Evolutionary conservation across 1,140 invertebrate species (phyloP), one percentile per base, ranked within the genome.

Genomic region (Apis laboriosa): DNA sequence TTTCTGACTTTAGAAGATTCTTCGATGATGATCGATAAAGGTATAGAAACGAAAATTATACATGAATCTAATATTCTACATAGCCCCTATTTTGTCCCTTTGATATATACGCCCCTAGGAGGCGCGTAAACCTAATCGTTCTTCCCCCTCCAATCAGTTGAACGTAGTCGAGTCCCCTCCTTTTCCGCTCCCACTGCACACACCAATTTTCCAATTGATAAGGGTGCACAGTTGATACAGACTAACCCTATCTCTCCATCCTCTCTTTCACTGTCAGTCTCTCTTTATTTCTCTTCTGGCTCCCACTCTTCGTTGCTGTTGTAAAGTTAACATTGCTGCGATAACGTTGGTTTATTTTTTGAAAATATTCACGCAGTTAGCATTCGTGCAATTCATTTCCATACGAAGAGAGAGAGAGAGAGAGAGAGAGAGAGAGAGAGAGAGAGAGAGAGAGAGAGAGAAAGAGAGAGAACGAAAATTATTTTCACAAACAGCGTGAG

Each of bases 161-260:
- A 71, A 75, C 68, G 72, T 77, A 76, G 77, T 19, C 70, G 68
- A 71, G 68, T 60, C 56, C 66, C 72, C 76, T 80, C 77, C 81
- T 85, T 86, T 90, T 89, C 86, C 87, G 84, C 81, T 86, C 88
- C 87, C 85, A 81, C 89, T 87, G 80, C 85, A 80, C 86, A 85
- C 83, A 88, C 84, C 89, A 92, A 92, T 91, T 92, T 92, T 92
- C 87, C 92, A 91, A 91, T 91, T 92, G 92, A 92, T 92, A 92
- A 92, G 92, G 89, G 89, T 89, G 85, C 85, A 84, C 88, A 85
- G 85, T 85, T 90, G 83, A 91, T 91, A 90, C 82, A 84, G 68
- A 80, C 81, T 86, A 89, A 88, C 89, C 89, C 77, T 83, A 71
- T 87, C 80, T 80, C 60, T 85, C 77, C 63, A 24, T 64, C 24